These are phyloP conservation scores for Sciurus carolinensis DNA, from an alignment of 2,797 vertebrate species.

Conservation along the genomic window DNA sequence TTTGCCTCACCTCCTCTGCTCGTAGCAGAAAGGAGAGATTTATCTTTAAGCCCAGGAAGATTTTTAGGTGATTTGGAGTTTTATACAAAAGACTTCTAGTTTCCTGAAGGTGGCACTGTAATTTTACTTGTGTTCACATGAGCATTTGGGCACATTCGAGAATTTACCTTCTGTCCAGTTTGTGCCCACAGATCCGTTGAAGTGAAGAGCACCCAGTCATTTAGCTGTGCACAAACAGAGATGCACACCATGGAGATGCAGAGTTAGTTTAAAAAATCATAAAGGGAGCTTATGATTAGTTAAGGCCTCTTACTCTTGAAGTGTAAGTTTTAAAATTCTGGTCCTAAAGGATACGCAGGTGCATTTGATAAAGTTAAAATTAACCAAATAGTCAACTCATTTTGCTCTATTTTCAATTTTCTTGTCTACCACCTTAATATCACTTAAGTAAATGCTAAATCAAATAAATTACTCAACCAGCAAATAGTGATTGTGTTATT, in stretches of 20 bases:
- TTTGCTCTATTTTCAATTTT: not conserved
- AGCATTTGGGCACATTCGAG: fast-evolving
- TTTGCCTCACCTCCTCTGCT: not conserved
- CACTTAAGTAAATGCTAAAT: not conserved
- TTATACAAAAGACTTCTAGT: not conserved
- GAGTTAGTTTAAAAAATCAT: not conserved
- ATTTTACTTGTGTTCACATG: conserved; percentile 68
- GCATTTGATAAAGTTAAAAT: not conserved
- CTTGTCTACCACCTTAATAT: not conserved
- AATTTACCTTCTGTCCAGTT: not conserved
- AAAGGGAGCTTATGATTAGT: not conserved
- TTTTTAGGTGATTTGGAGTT: not conserved
- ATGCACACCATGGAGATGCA: fast-evolving
- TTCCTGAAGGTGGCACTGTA: conserved; percentile 78
- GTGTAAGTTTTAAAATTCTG: not conserved
- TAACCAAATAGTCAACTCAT: not conserved
- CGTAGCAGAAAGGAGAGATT: not conserved
- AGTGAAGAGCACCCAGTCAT: not conserved
- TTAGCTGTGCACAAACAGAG: not conserved
- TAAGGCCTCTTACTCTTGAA: not conserved
- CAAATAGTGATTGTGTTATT: not conserved
- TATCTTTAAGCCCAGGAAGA: not conserved
- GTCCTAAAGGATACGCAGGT: not conserved
- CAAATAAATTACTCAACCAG: not conserved
- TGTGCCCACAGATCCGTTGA: fast-evolving